Base-by-base conservation (phyloP, 2,888 invertebrate species). In the Agrochola litura region DNA sequence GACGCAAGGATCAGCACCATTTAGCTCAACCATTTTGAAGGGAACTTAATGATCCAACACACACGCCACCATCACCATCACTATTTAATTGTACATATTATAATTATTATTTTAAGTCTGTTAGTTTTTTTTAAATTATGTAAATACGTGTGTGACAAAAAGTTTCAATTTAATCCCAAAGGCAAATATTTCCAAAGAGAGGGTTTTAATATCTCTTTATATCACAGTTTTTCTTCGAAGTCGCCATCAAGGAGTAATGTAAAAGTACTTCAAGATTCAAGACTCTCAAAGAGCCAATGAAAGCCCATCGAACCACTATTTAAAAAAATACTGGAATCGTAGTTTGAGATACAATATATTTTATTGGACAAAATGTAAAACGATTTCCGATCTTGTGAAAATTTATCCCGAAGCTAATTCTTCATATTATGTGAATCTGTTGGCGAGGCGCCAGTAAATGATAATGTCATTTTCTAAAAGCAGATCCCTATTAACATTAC, bases 331-430 rank as follows among this genome's bases (percentile, higher is more conserved):
- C 65, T 12, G 9, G 12, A 22, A 66, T 75, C 49, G 58, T 73
- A 6, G 22, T 63, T 37, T 63, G 25, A n/a, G 14, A 30, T 75
- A 64, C 76, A 67, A 70, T 25, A 76, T 72, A 60, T 72, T 46
- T 46, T 77, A 64, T 72, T 30, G 30, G 22, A 81, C 10, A 52
- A 75, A 81, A 68, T 82, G 77, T 71, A 30, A 46, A 82, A 63
- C 66, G 58, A 83, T 54, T 79, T 79, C 56, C 67, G 52, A 74
- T 79, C 52, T 83, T 54, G 63, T 79, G n/a, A 41, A 63, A 46
- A 58, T 43, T 10, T 69, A 63, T 79, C 46, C 41, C 49, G 19
- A 46, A 82, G 9, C 58, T 54, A 61, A 79, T 73, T 70, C 46
- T 70, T 64, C 2, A n/a, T 69, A 22, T 61, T 69, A 22, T 61